Evolutionary conservation across 2,797 vertebrate genomes (phyloP).

Genomic region (Spea hammondii): DNA sequence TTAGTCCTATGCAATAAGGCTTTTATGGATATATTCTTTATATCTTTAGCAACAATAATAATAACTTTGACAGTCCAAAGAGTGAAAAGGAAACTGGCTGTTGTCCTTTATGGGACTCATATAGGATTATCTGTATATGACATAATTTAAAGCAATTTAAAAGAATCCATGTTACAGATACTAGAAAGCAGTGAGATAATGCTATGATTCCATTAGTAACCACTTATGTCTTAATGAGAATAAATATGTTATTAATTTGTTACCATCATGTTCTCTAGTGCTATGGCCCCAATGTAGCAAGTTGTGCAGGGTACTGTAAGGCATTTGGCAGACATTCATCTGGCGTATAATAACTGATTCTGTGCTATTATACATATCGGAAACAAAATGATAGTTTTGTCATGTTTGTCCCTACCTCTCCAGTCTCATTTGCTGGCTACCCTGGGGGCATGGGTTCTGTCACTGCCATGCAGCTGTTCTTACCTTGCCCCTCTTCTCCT

Average conservation of each 20-base stretch:
- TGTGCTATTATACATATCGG: too few species aligned
- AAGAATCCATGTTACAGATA: neutral
- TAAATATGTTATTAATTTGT: slow-evolving; percentile 36
- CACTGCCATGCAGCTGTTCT: too few species aligned
- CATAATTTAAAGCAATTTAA: neutral
- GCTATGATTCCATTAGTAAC: slow-evolving; percentile 24
- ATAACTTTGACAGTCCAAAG: neutral
- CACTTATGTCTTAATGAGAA: slow-evolving; percentile 23
- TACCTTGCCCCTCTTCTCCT: too few species aligned
- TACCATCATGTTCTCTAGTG: neutral
- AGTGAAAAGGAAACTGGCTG: neutral
- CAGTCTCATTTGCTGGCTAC: too few species aligned
- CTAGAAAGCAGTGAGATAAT: neutral
- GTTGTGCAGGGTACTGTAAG: neutral
- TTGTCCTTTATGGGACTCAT: neutral
- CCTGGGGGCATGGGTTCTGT: too few species aligned
- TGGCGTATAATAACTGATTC: too few species aligned
- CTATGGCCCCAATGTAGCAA: neutral
- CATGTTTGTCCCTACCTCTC: too few species aligned
- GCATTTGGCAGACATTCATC: too few species aligned
- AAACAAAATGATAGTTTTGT: too few species aligned
- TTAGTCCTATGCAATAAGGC: too few species aligned
- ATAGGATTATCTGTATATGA: neutral
- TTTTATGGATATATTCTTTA: too few species aligned
- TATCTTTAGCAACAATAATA: too few species aligned